phyloP scores from a whole-genome alignment of 1,140 invertebrate species.

The Cotesia typhae region DNA sequence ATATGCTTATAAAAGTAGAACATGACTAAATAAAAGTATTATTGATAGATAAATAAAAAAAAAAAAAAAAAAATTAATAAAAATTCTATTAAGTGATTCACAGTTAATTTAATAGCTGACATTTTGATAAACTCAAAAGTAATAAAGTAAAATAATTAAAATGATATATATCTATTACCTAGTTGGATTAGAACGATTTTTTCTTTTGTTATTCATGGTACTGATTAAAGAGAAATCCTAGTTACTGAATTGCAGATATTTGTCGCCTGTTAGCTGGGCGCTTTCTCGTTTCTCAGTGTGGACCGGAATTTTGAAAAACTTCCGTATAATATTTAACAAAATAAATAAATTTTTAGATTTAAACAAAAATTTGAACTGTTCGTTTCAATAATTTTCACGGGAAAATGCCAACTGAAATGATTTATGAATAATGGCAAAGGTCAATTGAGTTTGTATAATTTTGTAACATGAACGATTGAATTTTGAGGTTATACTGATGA shows the following conservation, averaged over 20 bases:
- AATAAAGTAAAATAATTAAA: background rate
- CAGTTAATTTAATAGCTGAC: slow-evolving; percentile 5
- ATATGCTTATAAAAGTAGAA: too few relatives aligned
- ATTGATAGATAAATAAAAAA: slow-evolving; percentile 10
- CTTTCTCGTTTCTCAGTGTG: slow-evolving; percentile 68
- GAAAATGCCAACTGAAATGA: background rate
- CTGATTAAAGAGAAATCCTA: slow-evolving; percentile 55
- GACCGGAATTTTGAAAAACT: slow-evolving; percentile 71
- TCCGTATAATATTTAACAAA: slow-evolving; percentile 40
- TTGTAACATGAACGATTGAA: slow-evolving; percentile 46
- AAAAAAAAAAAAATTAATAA: too few relatives aligned
- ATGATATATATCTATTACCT: slow-evolving; percentile 50
- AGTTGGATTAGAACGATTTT: slow-evolving; percentile 63
- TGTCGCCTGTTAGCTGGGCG: slow-evolving; percentile 66
- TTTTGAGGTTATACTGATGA: slow-evolving; percentile 53
- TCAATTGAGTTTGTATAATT: slow-evolving; percentile 33
- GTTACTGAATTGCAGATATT: slow-evolving; percentile 57
- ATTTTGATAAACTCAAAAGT: background rate
- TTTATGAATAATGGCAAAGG: slow-evolving; percentile 19
- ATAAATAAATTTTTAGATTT: slow-evolving; percentile 18
- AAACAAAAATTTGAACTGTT: background rate
- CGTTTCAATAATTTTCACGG: background rate
- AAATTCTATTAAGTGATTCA: background rate
- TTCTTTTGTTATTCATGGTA: slow-evolving; percentile 67
- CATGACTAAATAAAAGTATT: background rate